phyloP scores from a whole-genome alignment of 37 sponge, comb jelly and placozoan species.

The Petrosia ficiformis region DNA sequence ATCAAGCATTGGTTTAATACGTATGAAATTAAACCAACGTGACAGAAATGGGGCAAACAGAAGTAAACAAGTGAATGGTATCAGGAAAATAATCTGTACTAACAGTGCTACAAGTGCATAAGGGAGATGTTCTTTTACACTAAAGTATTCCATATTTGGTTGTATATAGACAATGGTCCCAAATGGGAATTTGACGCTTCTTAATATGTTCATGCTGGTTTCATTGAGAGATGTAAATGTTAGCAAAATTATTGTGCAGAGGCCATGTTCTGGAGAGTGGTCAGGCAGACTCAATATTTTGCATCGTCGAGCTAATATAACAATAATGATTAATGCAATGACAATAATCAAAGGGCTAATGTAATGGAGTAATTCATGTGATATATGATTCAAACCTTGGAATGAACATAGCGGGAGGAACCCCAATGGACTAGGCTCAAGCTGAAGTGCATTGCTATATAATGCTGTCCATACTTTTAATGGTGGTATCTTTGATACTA shows the following conservation, averaged over 20 bases:
- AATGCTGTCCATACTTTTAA: not conserved
- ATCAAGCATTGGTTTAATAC: not conserved
- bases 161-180: not conserved
- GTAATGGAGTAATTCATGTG: not conserved
- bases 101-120: not conserved
- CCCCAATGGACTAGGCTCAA: not conserved
- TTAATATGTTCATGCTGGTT: not conserved
- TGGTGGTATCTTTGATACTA: not conserved
- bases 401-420: not conserved
- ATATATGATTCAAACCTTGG: not conserved
- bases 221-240: not conserved
- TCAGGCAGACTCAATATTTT: not conserved
- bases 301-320: not conserved
- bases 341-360: not conserved
- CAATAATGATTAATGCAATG: not conserved
- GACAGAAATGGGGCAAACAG: not conserved
- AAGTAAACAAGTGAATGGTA: not conserved
- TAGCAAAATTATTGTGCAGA: not conserved
- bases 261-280: not conserved
- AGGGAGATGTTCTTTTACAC: not conserved
- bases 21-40: not conserved
- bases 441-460: not conserved
- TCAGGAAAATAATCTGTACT: not conserved
- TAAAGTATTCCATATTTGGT: not conserved
- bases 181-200: not conserved